These are phyloP conservation scores for Nannoperca australis DNA, from an alignment of 2,797 vertebrate species.

Conservation along the genomic window DNA sequence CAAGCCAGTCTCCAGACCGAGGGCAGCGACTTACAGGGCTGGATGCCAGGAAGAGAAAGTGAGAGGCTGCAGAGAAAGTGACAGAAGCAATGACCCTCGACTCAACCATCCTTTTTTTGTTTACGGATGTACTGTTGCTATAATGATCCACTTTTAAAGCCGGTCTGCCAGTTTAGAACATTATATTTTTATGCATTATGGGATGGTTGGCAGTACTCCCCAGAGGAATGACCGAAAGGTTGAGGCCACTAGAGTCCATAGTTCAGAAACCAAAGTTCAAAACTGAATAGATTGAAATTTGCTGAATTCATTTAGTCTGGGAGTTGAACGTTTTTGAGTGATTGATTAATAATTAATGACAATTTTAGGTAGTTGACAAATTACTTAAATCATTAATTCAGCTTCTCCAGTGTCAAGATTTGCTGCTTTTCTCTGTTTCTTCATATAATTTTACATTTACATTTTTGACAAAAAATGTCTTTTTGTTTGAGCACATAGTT, in stretches of 20 bases:
- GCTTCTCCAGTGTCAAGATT: background rate
- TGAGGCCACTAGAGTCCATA: slow-evolving; percentile 2
- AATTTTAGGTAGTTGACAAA: background rate
- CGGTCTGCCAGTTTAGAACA: slow-evolving; percentile 32
- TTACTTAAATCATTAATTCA: background rate
- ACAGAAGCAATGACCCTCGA: slow-evolving; percentile 76
- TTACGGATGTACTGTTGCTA: slow-evolving; percentile 56
- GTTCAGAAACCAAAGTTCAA: too few species aligned
- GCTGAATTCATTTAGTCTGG: too few species aligned
- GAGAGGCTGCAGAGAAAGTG: slow-evolving; percentile 63
- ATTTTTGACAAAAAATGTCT: background rate
- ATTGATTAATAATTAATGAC: too few species aligned
- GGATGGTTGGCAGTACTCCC: slow-evolving; percentile 27
- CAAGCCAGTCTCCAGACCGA: slow-evolving; percentile 61
- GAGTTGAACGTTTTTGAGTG: too few species aligned
- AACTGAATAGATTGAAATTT: too few species aligned
- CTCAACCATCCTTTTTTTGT: slow-evolving; percentile 66
- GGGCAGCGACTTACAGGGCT: slow-evolving; percentile 66
- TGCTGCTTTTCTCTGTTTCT: background rate
- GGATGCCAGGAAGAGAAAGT: slow-evolving; percentile 68
- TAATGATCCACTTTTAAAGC: slow-evolving; percentile 61
- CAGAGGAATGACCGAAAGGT: background rate
- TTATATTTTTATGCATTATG: slow-evolving; percentile 52
- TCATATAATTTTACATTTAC: background rate
- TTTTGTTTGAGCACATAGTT: background rate